Base-by-base conservation (phyloP, 2,888 invertebrate genomes). In the Yponomeuta evonymella region DNA sequence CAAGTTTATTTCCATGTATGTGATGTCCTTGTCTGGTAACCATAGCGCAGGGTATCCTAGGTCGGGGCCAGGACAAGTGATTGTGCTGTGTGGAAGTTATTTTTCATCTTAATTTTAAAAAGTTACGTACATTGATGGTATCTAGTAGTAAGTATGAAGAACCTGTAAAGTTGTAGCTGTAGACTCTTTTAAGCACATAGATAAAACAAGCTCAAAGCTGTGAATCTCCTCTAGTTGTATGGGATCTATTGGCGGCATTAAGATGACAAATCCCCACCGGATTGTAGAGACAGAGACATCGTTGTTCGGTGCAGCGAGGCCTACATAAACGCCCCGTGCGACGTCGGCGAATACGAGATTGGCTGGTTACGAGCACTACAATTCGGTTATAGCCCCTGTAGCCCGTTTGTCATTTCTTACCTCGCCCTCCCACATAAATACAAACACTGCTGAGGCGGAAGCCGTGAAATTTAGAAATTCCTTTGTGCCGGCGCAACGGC, bases 401-500 rank as follows among this genome's bases (percentile, higher is more conserved):
- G 81, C 84, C 43, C 87, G 86, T 91, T 91, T 88, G 90, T 90
- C 90, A 91, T 89, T 86, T 89, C 85, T 84, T 83, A 85, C 85
- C 85, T 70, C 83, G 81, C 86, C 85, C 84, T 81, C 83, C 85
- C 85, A 88, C 86, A 90, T 88, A 90, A 89, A 90, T 83, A 90
- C 87, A 90, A 90, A 91, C 91, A 91, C 70, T 68, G 83, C 80
- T 82, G 82, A 86, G 80, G 85, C 90, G 91, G 90, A 91, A 90
- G 88, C 87, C 88, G 90, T 91, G 90, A 92, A 91, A 91, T 92
- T 91, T 90, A 88, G 89, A 90, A 89, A 90, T 90, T 88, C 92
- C 90, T 92, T 92, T 92, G 92, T 89, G 87, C 88, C 83, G 88
- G 79, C 85, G 85, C 85, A 84, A 88, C 87, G 88, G 84, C 87